Conservation (phyloP, 2,797 vertebrate species). For the Peromyscus aztecus region DNA sequence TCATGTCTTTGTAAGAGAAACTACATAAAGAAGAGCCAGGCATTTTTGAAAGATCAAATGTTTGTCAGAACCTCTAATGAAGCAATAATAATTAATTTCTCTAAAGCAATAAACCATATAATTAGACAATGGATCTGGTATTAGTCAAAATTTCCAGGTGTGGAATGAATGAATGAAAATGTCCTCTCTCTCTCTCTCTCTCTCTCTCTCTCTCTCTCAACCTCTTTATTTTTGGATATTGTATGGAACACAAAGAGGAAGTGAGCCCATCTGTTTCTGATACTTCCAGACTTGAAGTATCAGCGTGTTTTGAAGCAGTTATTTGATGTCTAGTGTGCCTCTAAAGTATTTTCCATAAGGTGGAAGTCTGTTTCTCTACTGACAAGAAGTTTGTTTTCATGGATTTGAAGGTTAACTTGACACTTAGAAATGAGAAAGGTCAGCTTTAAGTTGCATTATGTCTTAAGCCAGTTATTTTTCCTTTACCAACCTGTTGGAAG, state of each 20-base stretch:
- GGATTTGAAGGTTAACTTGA: constrained; percentile 35
- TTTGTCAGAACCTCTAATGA: constrained; percentile 62
- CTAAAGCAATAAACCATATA: constrained; percentile 30
- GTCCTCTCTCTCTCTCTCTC: neutral
- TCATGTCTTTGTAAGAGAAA: constrained; percentile 57
- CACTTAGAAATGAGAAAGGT: constrained; percentile 33
- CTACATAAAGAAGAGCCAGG: constrained; percentile 11
- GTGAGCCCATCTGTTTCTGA: constrained; percentile 82
- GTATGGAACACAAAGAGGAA: constrained; percentile 76
- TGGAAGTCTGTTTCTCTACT: constrained; percentile 57
- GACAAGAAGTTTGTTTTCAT: constrained; percentile 70
- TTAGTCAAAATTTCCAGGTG: constrained; percentile 60
- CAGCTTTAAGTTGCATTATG: neutral
- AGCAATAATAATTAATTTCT: constrained; percentile 66
- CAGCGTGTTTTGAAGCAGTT: constrained; percentile 71
- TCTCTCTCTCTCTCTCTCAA: no score
- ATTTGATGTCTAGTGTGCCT: constrained; percentile 79
- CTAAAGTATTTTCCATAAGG: constrained; percentile 75
- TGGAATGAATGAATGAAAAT: constrained; percentile 76
- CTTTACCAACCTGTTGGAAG: neutral
- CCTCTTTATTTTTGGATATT: constrained; percentile 68
- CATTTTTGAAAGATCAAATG: constrained; percentile 53
- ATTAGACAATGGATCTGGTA: constrained; percentile 61
- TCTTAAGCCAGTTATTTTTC: constrained; percentile 18
- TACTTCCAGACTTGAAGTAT: constrained; percentile 71